phyloP scores from a whole-genome alignment of 2,888 invertebrate species.

The Notocelia uddmanniana region DNA sequence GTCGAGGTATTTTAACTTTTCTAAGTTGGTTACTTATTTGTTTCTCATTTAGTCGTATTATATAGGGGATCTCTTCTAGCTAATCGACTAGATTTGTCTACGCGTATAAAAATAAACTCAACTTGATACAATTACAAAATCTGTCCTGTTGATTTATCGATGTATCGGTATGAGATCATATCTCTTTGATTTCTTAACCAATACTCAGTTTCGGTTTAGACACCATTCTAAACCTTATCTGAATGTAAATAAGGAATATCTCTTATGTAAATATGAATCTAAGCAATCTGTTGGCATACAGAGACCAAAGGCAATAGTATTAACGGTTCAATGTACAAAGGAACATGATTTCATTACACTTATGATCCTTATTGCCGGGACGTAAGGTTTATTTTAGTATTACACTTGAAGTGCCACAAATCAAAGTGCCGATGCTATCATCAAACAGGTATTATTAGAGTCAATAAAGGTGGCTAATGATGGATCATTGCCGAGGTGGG shows the following conservation, averaged over 20 bases:
- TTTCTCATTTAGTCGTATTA: too few species aligned
- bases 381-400: not conserved
- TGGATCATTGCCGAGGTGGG: constrained; percentile 31
- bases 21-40: too few species aligned
- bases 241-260: not conserved
- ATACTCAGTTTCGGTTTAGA: not conserved
- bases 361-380: not conserved
- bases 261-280: not conserved
- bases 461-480: constrained; percentile 42
- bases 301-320: not conserved
- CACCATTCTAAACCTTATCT: not conserved
- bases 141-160: not conserved
- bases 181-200: not conserved
- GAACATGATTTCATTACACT: not conserved
- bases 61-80: too few species aligned
- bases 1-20: too few species aligned
- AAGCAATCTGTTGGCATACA: not conserved
- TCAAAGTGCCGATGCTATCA: constrained; percentile 43
- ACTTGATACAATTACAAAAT: not conserved
- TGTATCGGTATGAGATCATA: constrained; percentile 7
- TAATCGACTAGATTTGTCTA: too few species aligned
- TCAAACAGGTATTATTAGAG: constrained; percentile 43
- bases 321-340: not conserved
- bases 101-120: not conserved
- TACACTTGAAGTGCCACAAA: constrained; percentile 17